Base-by-base conservation (phyloP, 2,113 vertebrate genomes). In the Tauraco erythrolophus region DNA sequence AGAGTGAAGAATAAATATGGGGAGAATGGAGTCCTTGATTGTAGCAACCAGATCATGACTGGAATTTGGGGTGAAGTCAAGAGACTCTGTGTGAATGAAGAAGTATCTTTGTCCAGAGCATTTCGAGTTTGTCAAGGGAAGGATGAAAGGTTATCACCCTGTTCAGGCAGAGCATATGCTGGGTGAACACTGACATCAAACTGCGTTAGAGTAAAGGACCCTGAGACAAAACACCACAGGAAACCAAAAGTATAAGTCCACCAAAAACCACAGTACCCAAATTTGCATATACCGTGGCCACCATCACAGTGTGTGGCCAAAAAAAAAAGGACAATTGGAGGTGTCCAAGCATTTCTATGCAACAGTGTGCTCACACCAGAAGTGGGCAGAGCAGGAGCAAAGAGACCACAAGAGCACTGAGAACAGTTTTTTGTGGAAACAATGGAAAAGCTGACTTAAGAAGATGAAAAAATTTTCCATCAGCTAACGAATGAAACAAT, bases 161-260 rank as follows among this genome's bases (percentile, higher is more conserved):
- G 4, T 27, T 22, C 60, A 58, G 15, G 46, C 0, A 43, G 24
- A 43, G 11, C 28, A 48, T 6, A 43, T 0, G 0, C 16, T 71
- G 30, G 11, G 8, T 78, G 35, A 93, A 35, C 39, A 51, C 21
- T 76, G 27, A 30, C 39, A 53, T 9, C 28, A 45, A 70, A 81
- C 21, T 77, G 41, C 24, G 3, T 57, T 50, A 28, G 24, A 9
- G 24, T 39, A 66, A 91, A 77, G 33, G 51, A 53, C 3, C 16
- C n/a, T 53, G 27, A 61, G 41, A 18, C 21, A 65, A 66, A 93
- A 43, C 24, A 61, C 3, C 14, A 37, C 11, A 13, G 4, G 37
- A 66, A 89, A 45, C 3, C 22, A 51, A 43, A 91, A 62, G 17
- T 53, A 1, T 31, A 53, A 53, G 11, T 46, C 15, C 21, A 61